phyloP scores from a whole-genome alignment of 2,797 vertebrate genomes.

The Catamblyrhynchus diadema region DNA sequence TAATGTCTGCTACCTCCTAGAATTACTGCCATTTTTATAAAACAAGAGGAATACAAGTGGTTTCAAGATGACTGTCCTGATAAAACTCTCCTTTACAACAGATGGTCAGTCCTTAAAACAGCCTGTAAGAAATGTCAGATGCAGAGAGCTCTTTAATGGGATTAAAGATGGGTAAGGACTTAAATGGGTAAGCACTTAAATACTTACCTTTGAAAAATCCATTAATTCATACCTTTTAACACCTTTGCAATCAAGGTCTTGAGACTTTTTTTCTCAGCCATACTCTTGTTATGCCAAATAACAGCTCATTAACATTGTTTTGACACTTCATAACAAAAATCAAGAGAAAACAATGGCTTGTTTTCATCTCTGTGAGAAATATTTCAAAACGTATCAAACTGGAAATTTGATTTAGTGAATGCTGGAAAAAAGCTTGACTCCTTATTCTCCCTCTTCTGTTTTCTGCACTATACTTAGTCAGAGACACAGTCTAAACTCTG shows the following conservation, averaged over 20 bases:
- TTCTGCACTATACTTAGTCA: background rate
- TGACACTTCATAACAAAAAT: background rate
- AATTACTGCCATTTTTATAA: background rate
- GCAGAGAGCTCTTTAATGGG: background rate
- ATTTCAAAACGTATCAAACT: background rate
- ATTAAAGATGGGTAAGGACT: constrained; percentile 19
- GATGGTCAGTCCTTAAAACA: background rate
- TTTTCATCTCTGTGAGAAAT: background rate
- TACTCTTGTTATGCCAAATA: background rate
- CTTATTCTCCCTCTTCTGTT: background rate
- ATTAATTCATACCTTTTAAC: constrained; percentile 29
- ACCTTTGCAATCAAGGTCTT: constrained; percentile 9
- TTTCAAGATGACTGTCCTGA: background rate
- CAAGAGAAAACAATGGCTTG: background rate
- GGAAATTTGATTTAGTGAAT: background rate
- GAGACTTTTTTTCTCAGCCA: background rate
- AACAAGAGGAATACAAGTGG: background rate
- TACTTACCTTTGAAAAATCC: constrained; percentile 10
- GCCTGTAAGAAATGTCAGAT: background rate
- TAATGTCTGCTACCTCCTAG: background rate
- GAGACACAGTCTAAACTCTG: background rate
- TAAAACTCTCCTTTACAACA: background rate
- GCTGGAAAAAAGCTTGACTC: background rate
- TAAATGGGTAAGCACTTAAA: constrained; percentile 19
- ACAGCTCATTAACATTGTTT: background rate